Evolutionary conservation across 37 sponge, comb jelly and placozoan genomes (phyloP), one percentile per base, ranked within the genome.

Genomic region (Spongilla lacustris): DNA sequence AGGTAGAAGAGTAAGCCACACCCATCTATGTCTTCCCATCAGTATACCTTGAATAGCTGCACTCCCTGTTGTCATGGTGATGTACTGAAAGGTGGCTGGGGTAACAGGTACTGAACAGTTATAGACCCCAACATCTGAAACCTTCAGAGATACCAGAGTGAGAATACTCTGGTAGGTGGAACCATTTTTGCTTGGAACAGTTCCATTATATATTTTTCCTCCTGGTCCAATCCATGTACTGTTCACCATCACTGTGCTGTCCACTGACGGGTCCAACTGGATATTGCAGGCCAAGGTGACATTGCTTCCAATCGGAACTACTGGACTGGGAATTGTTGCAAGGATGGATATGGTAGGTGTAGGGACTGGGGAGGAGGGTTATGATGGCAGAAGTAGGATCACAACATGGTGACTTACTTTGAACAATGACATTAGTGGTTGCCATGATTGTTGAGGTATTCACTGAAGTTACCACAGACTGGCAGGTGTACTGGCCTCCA

Each of bases 401-500:
- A 58, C 58, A 17, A 19, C 19, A 10, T 58, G 58, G 21, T 58
- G 12, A 58, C 58, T 58, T 58, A 58, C 58, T 58, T 58, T 30
- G 75, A 34, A 36, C 75, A 26, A 74, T 30, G 34, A 24, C 24
- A 23, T 58, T 58, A 4, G 75, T 74, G 32, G 11, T 33, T 30
- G 32, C 34, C 0, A 36, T 22, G 34, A 32, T 36, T 74, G 75
- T 74, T 24, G 28, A 32, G 30, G 14, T 72, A 21, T 13, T 72
- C 28, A 29, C 12, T 72, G 28, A 72, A 74, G 23, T 23, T 21
- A 58, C 58, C 19, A 58, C 75, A 27, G 75, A 31, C 31, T 74
- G 75, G 36, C 75, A 74, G 75, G 36, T 74, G 75, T 74, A 74
- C 32, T 27, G 75, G 32, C 75, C 75, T 74, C 75, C 75, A 30